Conservation (phyloP, 2,797 vertebrate species). For the Paguma larvata region DNA sequence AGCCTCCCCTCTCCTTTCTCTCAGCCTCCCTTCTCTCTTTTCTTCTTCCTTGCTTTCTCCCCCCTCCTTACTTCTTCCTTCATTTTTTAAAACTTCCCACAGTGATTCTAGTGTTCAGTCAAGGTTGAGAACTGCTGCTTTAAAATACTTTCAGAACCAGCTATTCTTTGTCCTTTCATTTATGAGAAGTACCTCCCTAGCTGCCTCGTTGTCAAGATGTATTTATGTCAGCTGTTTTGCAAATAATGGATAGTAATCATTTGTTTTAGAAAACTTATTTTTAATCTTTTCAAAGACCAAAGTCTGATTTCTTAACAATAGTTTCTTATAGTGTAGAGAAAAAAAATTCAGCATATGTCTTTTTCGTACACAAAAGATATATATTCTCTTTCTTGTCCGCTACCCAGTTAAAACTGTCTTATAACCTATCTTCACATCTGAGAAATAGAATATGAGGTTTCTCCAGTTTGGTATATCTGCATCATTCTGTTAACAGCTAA, state of each 20-base stretch:
- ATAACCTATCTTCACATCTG: not conserved
- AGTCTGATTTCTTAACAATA: not conserved
- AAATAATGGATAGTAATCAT: not conserved
- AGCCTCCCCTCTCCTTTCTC: not conserved
- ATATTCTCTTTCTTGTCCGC: not conserved
- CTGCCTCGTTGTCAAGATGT: not conserved
- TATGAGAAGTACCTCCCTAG: not conserved
- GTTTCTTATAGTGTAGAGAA: not conserved
- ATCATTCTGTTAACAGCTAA: not conserved
- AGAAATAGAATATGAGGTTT: not conserved
- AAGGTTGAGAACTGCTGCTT: constrained; percentile 51
- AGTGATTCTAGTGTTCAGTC: constrained; percentile 26
- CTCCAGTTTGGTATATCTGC: constrained; percentile 8
- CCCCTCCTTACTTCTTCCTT: not conserved
- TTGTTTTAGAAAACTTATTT: constrained; percentile 34
- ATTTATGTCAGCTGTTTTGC: constrained; percentile 32
- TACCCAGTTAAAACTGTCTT: constrained; percentile 33
- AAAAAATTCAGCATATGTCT: not conserved
- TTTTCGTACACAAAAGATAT: not conserved
- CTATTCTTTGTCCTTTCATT: constrained; percentile 22
- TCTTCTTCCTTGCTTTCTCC: not conserved
- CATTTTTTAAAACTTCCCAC: not conserved
- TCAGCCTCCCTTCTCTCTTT: not conserved
- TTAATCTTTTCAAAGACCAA: constrained; percentile 39
- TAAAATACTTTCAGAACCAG: constrained; percentile 38